Evolutionary conservation across 2,888 invertebrate species (phyloP), one percentile per base, ranked within the genome.

Genomic region (Eledone cirrhosa): DNA sequence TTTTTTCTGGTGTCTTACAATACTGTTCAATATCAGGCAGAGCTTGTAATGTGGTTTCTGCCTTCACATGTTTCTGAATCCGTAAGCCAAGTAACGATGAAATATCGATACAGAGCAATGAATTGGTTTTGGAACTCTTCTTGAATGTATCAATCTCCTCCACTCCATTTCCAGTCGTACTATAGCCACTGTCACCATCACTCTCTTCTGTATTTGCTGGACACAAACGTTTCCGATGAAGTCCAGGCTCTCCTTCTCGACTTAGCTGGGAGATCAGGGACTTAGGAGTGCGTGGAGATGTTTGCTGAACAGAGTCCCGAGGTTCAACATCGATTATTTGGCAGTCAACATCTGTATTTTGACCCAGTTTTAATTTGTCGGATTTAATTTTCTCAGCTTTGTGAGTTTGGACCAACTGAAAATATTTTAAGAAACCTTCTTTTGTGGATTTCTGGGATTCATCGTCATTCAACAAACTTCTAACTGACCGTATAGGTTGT

Each of bases 181-280:
- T 82, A 29, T 63, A 33, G 48, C 76, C 31, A 47, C 53, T 77
- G 11, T 80, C 80, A 8, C 76, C 77, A 53, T 85, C 83, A 59
- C 83, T 84, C 16, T 81, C 81, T 22, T 80, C 80, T 41, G 80
- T 81, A 41, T 81, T 67, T n/a, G 76, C 27, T 19, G 76, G 74
- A 27, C 76, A 78, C 22, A 80, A 75, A 19, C 81, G 79, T 48
- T 80, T 77, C 22, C 80, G 79, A 65, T 81, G 67, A n/a, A 77
- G 47, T 11, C 78, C 29, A 1, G 78, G 75, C 29, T 80, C 80
- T 29, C 84, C 84, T 47, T 88, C 88, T 16, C 85, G 83, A 79
- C 87, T 88, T 22, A 88, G 78, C 79, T 88, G 88, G n/a, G 89
- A 88, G 33, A 89, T 87, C 48, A 89, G 84, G 27, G 86, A 86